phyloP scores from a whole-genome alignment of 2,113 vertebrate species.

The Galemys pyrenaicus region DNA sequence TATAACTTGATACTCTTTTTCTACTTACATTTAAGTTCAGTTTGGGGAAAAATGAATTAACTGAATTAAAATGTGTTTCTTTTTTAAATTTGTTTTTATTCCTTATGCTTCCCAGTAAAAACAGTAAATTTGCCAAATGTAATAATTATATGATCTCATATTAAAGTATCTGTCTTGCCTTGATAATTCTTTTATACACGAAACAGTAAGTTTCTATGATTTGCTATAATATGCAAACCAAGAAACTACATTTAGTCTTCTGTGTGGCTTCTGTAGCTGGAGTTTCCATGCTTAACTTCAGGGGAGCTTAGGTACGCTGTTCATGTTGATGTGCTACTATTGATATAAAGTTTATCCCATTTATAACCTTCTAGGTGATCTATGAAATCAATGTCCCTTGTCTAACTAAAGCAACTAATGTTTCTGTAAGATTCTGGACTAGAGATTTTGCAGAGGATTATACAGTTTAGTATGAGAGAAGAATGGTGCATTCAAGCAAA shows the following conservation, averaged over 20 bases:
- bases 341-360: constrained; percentile 12
- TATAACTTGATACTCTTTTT: background rate
- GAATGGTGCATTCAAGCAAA: background rate
- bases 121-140: background rate
- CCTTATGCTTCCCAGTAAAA: background rate
- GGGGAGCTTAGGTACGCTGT: background rate
- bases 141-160: background rate
- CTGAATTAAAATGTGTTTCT: constrained; percentile 23
- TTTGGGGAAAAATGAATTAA: constrained; percentile 17
- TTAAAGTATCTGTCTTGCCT: background rate
- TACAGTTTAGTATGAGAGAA: constrained; percentile 8
- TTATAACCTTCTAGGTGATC: background rate
- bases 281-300: background rate
- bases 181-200: background rate
- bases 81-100: background rate
- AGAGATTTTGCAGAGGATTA: background rate
- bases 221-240: background rate
- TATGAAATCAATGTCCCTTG: background rate
- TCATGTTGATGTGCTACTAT: background rate
- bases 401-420: background rate
- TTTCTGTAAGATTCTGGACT: constrained; percentile 19
- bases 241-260: background rate
- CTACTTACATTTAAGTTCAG: constrained; percentile 26
- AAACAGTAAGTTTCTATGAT: background rate
- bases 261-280: background rate